Conservation (phyloP, 2,888 invertebrate species). For the Aporophyla nigra region DNA sequence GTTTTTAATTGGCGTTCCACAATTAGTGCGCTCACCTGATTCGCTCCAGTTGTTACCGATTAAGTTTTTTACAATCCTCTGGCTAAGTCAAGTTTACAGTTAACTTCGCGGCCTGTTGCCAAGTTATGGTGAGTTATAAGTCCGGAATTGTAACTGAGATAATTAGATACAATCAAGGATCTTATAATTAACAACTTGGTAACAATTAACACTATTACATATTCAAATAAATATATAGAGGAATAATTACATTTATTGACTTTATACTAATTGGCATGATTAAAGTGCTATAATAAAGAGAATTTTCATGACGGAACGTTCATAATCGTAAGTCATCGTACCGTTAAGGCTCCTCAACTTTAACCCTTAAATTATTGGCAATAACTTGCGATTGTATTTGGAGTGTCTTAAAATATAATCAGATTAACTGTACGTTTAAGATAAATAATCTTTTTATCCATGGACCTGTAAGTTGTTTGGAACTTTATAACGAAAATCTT, state of each 20-base stretch:
- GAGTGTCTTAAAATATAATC: conserved; percentile 38
- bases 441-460: conserved; percentile 44
- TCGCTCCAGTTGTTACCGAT: conserved; percentile 90
- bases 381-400: conserved; percentile 51
- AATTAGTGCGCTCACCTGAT: conserved; percentile 87
- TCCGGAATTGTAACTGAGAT: conserved; percentile 70
- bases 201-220: conserved; percentile 19
- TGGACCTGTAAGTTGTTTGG: neutral
- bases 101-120: conserved; percentile 79
- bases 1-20: conserved; percentile 83
- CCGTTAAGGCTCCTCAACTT: conserved; percentile 48
- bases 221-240: conserved; percentile 29
- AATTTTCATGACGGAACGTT: conserved; percentile 17
- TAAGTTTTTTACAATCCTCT: conserved; percentile 86
- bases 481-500: neutral
- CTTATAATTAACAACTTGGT: conserved; percentile 6
- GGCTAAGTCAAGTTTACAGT: conserved; percentile 86
- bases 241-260: conserved; percentile 28
- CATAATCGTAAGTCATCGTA: conserved; percentile 18
- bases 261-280: conserved; percentile 27
- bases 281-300: conserved; percentile 24
- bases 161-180: conserved; percentile 45
- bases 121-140: conserved; percentile 82
- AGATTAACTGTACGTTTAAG: conserved; percentile 52
- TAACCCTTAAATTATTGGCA: conserved; percentile 50